Evolutionary conservation across 2,888 invertebrate species (phyloP), one percentile per base, ranked within the genome.

Genomic region (Cantharis nigra): DNA sequence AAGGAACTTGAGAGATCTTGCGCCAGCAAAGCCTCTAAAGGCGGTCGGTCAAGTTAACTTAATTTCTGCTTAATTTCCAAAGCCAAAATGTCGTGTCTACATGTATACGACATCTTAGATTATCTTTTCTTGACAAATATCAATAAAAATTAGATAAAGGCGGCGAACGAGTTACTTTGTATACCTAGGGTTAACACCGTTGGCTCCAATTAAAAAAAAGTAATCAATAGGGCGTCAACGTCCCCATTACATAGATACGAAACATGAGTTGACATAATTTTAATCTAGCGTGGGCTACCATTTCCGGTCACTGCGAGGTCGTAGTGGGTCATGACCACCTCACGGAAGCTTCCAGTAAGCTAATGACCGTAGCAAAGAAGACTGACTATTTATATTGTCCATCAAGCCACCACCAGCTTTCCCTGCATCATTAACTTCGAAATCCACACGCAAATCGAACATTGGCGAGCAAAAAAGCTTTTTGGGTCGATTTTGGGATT

Each of bases 241-340:
- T 76, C 73, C 80, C 77, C 76, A 77, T 78, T 80, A 79, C 80
- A 77, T 80, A 78, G 76, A 78, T 80, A 80, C 78, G 67, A 79
- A 80, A 79, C 81, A 71, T 78, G 74, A 80, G 80, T 80, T 83
- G 81, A 81, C 81, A 81, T 81, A 81, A 81, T 81, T 81, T 78
- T 75, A 71, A 63, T 70, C 67, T 77, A 71, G 78, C 80, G 80
- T 80, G 80, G 81, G 80, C 78, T 76, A 75, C 74, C 75, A 78
- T 77, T 78, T 80, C 78, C 79, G 79, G 78, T 79, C 80, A 77
- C 76, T 76, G 77, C 76, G 78, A 80, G 81, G 81, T 81, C 81
- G 79, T 74, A 78, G 71, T 80, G 73, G 81, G 80, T 80, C 81
- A 81, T 78, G 79, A 81, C 78, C 81, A 81, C 76, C 77, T 73